phyloP scores from a whole-genome alignment of 64 coral and sea anemone genomes.

The Montipora efflorescens region DNA sequence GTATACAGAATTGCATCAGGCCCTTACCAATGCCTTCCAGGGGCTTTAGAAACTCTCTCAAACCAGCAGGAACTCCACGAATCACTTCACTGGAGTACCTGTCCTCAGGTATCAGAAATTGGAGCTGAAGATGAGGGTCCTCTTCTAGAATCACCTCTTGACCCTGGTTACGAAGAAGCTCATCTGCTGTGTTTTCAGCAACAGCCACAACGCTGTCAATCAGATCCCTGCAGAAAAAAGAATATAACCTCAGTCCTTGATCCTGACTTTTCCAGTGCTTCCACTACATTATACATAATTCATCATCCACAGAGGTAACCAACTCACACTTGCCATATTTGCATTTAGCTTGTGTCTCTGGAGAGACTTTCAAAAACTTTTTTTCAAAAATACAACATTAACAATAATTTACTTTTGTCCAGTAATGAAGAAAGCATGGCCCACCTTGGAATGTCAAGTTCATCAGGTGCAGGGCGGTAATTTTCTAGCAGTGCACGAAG shows the following conservation, averaged over 20 bases:
- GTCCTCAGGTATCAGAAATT: conserved; percentile 92
- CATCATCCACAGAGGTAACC: no score
- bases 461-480: conserved; percentile 89
- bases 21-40: conserved; percentile 63
- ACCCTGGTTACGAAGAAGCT: conserved; percentile 82
- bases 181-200: conserved; percentile 97
- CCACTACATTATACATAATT: no score
- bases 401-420: no score
- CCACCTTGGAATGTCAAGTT: conserved; percentile 43
- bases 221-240: conserved; percentile 47
- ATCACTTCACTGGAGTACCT: conserved; percentile 95
- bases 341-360: no score
- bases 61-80: conserved; percentile 90
- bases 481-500: conserved; percentile 80
- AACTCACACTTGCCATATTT: no score
- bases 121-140: conserved; percentile 87
- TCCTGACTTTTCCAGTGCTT: no score
- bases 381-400: no score
- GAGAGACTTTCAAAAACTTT: no score
- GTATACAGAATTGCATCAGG: not conserved
- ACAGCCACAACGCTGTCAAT: conserved; percentile 81
- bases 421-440: not conserved
- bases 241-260: not conserved
- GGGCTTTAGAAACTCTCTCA: conserved; percentile 93
- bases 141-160: conserved; percentile 88